Base-by-base conservation (phyloP, 2,113 vertebrate genomes). In the Catharus bicknelli region DNA sequence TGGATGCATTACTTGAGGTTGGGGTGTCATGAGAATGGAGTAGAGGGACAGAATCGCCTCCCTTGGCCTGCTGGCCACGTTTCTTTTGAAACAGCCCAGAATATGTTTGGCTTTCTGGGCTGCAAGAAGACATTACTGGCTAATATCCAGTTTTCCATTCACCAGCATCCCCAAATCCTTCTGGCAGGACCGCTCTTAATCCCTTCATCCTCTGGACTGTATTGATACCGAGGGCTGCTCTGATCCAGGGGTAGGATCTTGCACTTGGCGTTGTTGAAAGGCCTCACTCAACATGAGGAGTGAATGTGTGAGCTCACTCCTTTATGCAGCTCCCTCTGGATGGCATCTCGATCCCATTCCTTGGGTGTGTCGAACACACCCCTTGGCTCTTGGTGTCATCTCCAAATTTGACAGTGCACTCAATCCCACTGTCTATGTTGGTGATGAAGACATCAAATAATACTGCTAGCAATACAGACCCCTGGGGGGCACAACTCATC, bases 341-440 rank as follows among this genome's bases (percentile, higher is more conserved):
- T 57, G 29, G 6, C 29, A 62, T 69, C 18, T 11, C 1, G 0
- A 10, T 34, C 11, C 36, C 2, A 5, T 62, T 6, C 15, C 4
- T 27, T 48, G 8, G 5, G 7, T 5, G 1, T 78, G 43, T 54
- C 27, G 48, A 3, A 48, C 0, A 7, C 18, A 54, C 11, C 2
- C 8, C 11, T 50, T 25, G 50, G 6, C 17, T 50, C 51, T 73
- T 68, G 7, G 10, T 73, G 17, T 45, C 8, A 5, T 27, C 25
- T 68, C 27, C 13, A 63, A 11, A 69, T 21, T 68, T 83, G 54
- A 58, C 11, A 9, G 2, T 68, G 14, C 9, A 13, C 10, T 63
- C 1, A 1, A 38, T 82, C 43, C 12, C 23, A 6, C 15, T 29
- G 22, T 59, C 16, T 29, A 0, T 62, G 7, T 48, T 34, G 34